Conservation (phyloP, 1,140 invertebrate species). For the Anadara kagoshimensis region DNA sequence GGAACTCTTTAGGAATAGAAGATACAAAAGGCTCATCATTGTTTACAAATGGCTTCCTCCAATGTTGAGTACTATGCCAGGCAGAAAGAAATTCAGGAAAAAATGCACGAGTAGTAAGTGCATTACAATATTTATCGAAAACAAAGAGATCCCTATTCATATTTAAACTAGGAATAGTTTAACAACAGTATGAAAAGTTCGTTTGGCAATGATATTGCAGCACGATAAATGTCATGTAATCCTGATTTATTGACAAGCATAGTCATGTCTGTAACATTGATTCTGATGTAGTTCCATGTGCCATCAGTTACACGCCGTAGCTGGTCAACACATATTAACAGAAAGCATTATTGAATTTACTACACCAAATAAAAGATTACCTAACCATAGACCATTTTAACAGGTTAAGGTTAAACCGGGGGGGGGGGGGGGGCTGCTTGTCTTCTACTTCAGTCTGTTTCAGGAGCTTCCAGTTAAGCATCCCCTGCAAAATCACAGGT, state of each 20-base stretch:
- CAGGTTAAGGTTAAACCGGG: too few species aligned
- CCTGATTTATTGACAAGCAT: not conserved
- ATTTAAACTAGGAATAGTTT: not conserved
- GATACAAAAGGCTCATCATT: conserved; percentile 13
- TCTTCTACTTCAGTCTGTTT: too few species aligned
- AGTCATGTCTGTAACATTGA: not conserved
- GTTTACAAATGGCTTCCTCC: conserved; percentile 64
- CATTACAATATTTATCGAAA: not conserved
- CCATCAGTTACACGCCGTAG: too few species aligned
- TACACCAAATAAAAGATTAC: too few species aligned
- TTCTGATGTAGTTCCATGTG: not conserved
- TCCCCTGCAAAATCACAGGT: too few species aligned
- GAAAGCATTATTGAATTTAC: too few species aligned
- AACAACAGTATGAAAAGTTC: not conserved
- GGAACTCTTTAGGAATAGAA: not conserved
- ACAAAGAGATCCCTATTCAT: not conserved
- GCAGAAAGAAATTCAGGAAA: conserved; percentile 61
- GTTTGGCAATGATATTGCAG: too few species aligned
- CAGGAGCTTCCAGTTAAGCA: too few species aligned
- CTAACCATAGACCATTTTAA: too few species aligned
- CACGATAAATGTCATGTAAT: not conserved
- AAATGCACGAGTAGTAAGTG: conserved; percentile 49
- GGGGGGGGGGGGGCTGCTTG: too few species aligned
- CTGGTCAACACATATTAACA: too few species aligned
- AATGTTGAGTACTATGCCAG: conserved; percentile 65